phyloP scores from a whole-genome alignment of 2,113 vertebrate species.

The Stercorarius parasiticus region DNA sequence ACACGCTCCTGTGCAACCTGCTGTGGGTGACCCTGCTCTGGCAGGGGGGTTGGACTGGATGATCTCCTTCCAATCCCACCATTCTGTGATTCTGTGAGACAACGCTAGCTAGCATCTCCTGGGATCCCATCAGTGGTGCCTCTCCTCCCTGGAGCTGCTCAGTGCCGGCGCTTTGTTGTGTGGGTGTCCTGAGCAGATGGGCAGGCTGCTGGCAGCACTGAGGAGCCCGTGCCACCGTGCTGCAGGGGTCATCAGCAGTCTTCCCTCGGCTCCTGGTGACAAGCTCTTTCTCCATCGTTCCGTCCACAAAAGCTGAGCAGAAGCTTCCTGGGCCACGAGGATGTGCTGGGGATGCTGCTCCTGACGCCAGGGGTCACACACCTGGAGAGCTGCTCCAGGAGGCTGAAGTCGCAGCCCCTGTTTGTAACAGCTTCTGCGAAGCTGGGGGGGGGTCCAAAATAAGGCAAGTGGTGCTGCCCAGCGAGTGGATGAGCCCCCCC shows the following conservation, averaged over 20 bases:
- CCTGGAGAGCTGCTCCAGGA: not conserved
- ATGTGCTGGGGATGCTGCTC: not conserved
- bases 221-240: not conserved
- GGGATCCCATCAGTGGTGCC: not conserved
- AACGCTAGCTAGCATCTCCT: not conserved
- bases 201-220: not conserved
- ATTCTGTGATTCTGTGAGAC: no score
- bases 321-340: not conserved
- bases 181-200: not conserved
- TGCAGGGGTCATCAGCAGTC: not conserved
- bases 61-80: no score
- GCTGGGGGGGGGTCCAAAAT: not conserved
- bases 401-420: not conserved
- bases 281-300: not conserved
- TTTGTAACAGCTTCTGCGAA: not conserved
- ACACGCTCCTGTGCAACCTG: no score
- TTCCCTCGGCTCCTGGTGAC: not conserved
- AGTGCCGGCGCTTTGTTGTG: fast-evolving
- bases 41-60: no score
- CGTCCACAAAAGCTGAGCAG: not conserved
- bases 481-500: not conserved
- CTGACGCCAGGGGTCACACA: not conserved
- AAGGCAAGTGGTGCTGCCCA: not conserved
- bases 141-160: not conserved
- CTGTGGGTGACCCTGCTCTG: no score